Conservation (phyloP, 2,797 vertebrate genomes). For the Limnodromus scolopaceus region DNA sequence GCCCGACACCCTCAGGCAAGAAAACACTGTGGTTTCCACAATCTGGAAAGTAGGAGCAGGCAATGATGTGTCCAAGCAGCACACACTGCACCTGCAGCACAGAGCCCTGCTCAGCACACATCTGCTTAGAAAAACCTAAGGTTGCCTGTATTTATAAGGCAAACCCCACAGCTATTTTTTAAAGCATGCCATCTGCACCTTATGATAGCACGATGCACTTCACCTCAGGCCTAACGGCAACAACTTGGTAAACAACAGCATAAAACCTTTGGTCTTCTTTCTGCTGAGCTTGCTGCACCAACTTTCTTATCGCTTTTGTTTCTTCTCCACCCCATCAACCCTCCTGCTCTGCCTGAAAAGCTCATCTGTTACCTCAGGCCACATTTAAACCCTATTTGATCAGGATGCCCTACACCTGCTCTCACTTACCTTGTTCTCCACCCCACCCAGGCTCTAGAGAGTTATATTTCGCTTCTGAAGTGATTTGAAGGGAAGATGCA, state of each 20-base stretch:
- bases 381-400: background rate
- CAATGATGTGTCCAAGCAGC: background rate
- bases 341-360: background rate
- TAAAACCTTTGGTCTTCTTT: background rate
- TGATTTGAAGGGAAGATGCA: accelerated
- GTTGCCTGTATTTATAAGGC: background rate
- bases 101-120: background rate
- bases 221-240: background rate
- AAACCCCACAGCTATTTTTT: background rate
- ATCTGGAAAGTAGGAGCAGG: background rate
- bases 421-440: background rate
- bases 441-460: background rate
- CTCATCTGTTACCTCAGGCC: background rate
- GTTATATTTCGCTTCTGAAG: background rate
- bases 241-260: background rate
- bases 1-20: background rate
- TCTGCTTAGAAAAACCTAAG: background rate
- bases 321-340: background rate
- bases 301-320: background rate
- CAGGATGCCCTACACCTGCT: background rate
- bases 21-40: background rate
- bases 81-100: background rate
- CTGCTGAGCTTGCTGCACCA: background rate
- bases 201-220: background rate
- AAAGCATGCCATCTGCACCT: background rate